phyloP scores from a whole-genome alignment of 2,888 invertebrate species.

The Eustalomyia histrio region DNA sequence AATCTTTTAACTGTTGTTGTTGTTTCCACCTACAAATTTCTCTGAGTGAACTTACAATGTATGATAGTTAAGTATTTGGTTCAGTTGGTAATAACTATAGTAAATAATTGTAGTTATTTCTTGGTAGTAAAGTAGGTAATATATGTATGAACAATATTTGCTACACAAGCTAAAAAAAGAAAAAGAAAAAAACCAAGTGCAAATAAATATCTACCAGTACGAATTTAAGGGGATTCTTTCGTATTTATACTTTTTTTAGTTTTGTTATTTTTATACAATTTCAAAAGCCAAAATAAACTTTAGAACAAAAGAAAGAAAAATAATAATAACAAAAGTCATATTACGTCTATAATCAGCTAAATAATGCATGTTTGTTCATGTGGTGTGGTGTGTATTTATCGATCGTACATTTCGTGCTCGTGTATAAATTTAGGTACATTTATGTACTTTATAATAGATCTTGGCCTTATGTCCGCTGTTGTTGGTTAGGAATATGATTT shows the following conservation, averaged over 20 bases:
- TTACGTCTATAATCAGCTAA: background rate
- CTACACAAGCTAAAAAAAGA: background rate
- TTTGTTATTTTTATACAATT: background rate
- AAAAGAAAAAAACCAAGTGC: too few species aligned
- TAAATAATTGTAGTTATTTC: conserved; percentile 3
- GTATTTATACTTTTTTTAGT: background rate
- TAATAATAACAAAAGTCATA: background rate
- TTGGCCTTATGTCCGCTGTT: background rate
- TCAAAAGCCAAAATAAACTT: background rate
- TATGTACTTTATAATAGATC: conserved; percentile 6
- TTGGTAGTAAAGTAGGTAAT: background rate
- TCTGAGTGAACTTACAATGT: background rate
- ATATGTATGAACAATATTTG: background rate
- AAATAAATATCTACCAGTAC: background rate
- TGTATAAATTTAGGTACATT: background rate
- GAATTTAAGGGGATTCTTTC: background rate
- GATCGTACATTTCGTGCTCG: background rate
- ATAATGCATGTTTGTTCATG: background rate
- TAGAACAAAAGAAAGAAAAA: background rate
- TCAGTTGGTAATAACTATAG: background rate
- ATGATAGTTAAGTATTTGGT: background rate
- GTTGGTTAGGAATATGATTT: background rate
- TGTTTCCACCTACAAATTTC: too few species aligned
- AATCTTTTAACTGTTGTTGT: too few species aligned
- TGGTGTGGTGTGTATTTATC: background rate